Evolutionary conservation across 35 echinoderm and acorn worm genomes (phyloP), one percentile per base, ranked within the genome.

Genomic region (Heliocidaris tuberculata): DNA sequence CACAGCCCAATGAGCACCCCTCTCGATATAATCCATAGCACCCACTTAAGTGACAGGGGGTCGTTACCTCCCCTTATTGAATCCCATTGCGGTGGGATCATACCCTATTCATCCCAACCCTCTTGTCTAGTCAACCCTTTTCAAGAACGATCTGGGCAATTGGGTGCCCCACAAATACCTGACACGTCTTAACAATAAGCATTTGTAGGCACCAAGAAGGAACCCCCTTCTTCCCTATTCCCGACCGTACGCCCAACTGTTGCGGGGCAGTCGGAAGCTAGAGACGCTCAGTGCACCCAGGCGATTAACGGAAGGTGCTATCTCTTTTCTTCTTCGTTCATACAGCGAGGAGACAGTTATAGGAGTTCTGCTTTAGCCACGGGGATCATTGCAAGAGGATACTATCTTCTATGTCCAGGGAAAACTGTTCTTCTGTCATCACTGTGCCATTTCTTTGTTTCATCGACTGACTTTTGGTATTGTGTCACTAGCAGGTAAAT

Each of bases 361-460:
- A 89, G 19, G 87, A 89, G 87, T 89, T 89, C 87, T 89, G 87
- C 87, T 89, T 89, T 89, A 89, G 87, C 87, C 87, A 89, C 21
- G 24, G 87, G 47, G 31, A 47, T 48, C 31, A 27, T 48, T 89
- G 87, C 31, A 89, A 48, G 87, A 89, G 87, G 87, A 89, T 89
- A 32, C 87, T 89, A 89, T 89, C 7, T 31, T n/a, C 87, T 89
- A 6, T 5, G 87, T 27, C 65, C 65, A 27, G 65, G 65, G 65
- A 78, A 78, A 21, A 78, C 65, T 19, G 65, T 19, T 78, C 19
- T 78, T 78, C 65, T n/a, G 65, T 78, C 87, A 89, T 48, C 47
- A 27, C 5, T 89, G 31, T 89, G 87, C 87, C 16, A 21, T 89
- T 12, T 32, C 31, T 89, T 27, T 89, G 87, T 89, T 32, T 32